phyloP scores from a whole-genome alignment of 2,113 vertebrate species.

The Lophura nycthemera region DNA sequence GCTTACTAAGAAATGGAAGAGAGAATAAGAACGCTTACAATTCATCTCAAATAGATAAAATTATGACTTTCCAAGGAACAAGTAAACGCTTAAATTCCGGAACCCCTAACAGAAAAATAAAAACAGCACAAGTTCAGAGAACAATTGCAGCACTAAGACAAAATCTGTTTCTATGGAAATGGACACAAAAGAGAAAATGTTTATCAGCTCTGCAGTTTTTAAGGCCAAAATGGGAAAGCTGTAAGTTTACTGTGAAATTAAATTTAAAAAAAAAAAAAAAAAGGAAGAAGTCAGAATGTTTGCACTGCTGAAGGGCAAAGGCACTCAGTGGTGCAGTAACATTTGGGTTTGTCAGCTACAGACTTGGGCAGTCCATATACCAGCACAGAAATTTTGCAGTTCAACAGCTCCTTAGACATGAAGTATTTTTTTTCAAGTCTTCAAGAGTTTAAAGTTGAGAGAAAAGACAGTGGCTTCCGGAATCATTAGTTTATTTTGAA shows the following conservation, averaged over 20 bases:
- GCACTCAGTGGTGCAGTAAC: neutral
- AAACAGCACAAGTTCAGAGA: neutral
- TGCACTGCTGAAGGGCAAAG: neutral
- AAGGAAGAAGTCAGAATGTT: neutral
- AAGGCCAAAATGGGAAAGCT: neutral
- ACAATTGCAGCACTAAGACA: neutral
- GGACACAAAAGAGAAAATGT: neutral
- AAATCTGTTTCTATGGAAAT: conserved; percentile 4
- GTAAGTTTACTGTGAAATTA: neutral
- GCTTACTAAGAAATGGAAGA: neutral
- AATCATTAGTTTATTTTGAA: neutral
- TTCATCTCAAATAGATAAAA: neutral
- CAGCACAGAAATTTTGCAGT: neutral
- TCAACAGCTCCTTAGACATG: neutral
- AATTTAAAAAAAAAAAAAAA: neutral
- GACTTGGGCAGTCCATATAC: neutral
- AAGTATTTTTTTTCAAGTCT: neutral
- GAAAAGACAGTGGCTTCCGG: neutral
- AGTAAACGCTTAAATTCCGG: neutral
- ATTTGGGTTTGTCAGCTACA: neutral
- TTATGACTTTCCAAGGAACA: neutral
- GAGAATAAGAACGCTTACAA: neutral
- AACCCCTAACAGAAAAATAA: neutral
- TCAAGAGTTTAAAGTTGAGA: neutral
- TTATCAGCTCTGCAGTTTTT: neutral